Percentiles rank a stretch among this genome's conserved stretches.
phyloP scores from a whole-genome alignment of 2,113 vertebrate genomes.

The Cercopithecus mona region DNA sequence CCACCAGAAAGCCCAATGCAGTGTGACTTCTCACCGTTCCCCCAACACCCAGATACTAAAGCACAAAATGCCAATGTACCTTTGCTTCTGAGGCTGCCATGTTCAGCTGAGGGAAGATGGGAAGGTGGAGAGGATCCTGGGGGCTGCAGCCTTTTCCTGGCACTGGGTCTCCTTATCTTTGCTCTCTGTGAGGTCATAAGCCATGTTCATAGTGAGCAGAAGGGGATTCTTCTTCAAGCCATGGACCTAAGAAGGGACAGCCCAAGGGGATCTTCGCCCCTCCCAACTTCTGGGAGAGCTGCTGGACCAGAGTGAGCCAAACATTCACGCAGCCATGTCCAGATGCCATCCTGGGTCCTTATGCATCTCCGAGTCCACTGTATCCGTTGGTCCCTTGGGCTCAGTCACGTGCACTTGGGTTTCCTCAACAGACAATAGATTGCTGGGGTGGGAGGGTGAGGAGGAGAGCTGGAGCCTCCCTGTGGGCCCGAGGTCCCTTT shows the following conservation, averaged over 20 bases:
- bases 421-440: slow-evolving; percentile 78
- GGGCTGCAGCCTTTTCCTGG: background rate
- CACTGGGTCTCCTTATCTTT: background rate
- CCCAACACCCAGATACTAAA: background rate
- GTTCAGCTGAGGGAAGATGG: background rate
- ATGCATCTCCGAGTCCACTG: slow-evolving; percentile 11
- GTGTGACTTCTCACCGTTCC: background rate
- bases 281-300: slow-evolving; percentile 7
- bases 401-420: slow-evolving; percentile 62
- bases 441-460: slow-evolving; percentile 49
- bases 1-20: background rate
- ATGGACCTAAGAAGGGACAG: background rate
- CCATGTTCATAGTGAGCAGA: background rate
- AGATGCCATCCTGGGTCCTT: slow-evolving; percentile 41
- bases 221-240: slow-evolving; percentile 35
- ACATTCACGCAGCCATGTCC: background rate
- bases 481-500: slow-evolving; percentile 61
- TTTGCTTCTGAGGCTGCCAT: slow-evolving; percentile 44
- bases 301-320: background rate
- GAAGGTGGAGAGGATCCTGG: background rate
- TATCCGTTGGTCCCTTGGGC: slow-evolving; percentile 66
- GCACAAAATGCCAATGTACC: slow-evolving; percentile 50
- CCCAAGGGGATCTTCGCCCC: background rate
- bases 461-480: slow-evolving; percentile 65
- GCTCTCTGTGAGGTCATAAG: background rate